Evolutionary conservation across 2,797 vertebrate species (phyloP), one percentile per base, ranked within the genome.

Genomic region (Argya squamiceps): DNA sequence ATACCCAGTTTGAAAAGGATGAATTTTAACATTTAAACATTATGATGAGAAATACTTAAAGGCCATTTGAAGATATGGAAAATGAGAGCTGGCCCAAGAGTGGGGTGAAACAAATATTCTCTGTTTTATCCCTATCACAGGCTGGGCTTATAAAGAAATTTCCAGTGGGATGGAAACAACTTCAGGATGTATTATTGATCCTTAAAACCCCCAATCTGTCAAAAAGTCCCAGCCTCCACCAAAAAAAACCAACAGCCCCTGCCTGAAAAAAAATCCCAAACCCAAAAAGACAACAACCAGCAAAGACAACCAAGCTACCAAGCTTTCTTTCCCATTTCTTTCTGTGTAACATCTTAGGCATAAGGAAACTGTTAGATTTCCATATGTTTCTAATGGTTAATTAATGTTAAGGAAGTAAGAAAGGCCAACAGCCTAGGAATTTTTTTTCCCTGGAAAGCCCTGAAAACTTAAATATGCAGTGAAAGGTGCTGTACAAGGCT

Each of bases 171-270:
- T 65, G 43, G 67, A 79, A 92, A 75, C 8, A 37, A 37, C 20
- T 43, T 43, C 23, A 60, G 6, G 1, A 6, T 76, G 27, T 17
- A 85, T 70, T 90, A 63, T 2, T 55, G 39, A 58, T 50, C 13
- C 11, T 73, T n/a, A 39, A 82, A 53, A 49, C 30, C 4, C 6
- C 5, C 7, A 74, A 36, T 47, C 5, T 30, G 36, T 41, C 15
- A 46, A 68, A 63, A 70, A 73, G 39, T 1, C 0, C 3, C 21
- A 34, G 16, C 6, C 1, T 46, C 9, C 5, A 15, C 29, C 4
- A 5, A 55, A 60, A 79, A 84, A 37, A 21, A n/a, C 9, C 36
- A 60, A n/a, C 21, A 77, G 9, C 1, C 6, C 8, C 5, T 7
- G 9, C 26, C 22, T 41, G 27, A 32, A 67, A 73, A 65, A 39